These are phyloP conservation scores for Triplophysa yarkandensis DNA, from an alignment of 2,797 vertebrate genomes.

Conservation along the genomic window DNA sequence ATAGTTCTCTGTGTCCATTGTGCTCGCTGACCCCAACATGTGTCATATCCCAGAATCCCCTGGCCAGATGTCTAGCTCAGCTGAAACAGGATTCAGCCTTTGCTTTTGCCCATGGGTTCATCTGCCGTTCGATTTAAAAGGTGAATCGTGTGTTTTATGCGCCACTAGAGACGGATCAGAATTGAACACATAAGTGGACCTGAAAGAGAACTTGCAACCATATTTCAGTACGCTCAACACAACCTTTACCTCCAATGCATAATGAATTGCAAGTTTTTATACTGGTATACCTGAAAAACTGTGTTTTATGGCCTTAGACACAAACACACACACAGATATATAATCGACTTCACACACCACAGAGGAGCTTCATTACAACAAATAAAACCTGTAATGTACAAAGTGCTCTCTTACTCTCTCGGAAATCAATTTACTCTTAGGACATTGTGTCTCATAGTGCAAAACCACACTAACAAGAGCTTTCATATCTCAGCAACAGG, in stretches of 20 bases:
- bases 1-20: slow-evolving; percentile 18
- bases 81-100: neutral
- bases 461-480: slow-evolving; percentile 27
- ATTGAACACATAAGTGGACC: no score
- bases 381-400: slow-evolving; percentile 28
- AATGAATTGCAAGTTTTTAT: neutral
- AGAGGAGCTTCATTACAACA: slow-evolving; percentile 16
- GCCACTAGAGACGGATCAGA: no score
- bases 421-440: slow-evolving; percentile 24
- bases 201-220: no score
- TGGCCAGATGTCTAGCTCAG: neutral
- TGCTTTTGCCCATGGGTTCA: no score
- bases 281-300: neutral
- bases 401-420: slow-evolving; percentile 19
- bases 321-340: slow-evolving; percentile 5
- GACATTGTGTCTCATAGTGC: slow-evolving; percentile 30
- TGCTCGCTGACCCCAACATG: neutral
- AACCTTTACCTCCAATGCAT: neutral
- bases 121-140: no score
- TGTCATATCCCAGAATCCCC: neutral
- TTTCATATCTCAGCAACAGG: slow-evolving; percentile 1
- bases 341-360: slow-evolving; percentile 22
- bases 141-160: no score
- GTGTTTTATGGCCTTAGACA: neutral
- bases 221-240: neutral